Base-by-base conservation (phyloP, 2,888 invertebrate genomes). In the Torymus tubicola region DNA sequence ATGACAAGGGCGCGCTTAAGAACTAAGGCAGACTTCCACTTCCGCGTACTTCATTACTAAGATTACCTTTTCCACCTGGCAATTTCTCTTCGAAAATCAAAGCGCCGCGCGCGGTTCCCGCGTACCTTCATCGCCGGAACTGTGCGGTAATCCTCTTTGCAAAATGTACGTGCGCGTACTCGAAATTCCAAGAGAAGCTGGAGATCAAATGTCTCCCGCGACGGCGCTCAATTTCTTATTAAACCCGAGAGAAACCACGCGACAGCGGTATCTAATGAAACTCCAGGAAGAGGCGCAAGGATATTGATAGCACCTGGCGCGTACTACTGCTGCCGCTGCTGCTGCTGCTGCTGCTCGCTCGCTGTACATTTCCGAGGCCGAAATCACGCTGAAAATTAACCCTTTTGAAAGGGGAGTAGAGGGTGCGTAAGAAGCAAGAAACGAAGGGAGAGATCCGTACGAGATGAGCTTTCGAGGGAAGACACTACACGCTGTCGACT, bases 141-240 rank as follows among this genome's bases (percentile, higher is more conserved):
- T 58, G 12, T 52, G n/a, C n/a, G 24, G 24, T 24, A 24, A 24
- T 24, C 2, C 24, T 3, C 24, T 24, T 24, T 24, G 24, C 24
- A 64, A 64, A 64, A 64, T 14, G 5, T 11, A 64, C 13, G 18
- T 8, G n/a, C 55, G 8, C 55, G 53, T 55, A 53, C 53, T 65
- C 60, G 67, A 71, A 78, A 71, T 71, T 65, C 31, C 52, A 24
- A 2, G 18, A 3, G 13, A 16, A 24, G n/a, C 4, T 16, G 11
- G 24, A 21, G 74, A 74, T 80, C 79, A 74, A 80, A 80, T 80
- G 76, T 72, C 76, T 72, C 80, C 67, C 74, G 42, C 42, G 67
- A 67, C 68, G 24, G 24, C 72, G 67, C 72, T 76, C 76, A 67
- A 80, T 80, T 76, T 80, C 80, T 80, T 80, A 80, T 80, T 80